phyloP scores from a whole-genome alignment of 2,113 vertebrate species.

The Mixornis gularis region DNA sequence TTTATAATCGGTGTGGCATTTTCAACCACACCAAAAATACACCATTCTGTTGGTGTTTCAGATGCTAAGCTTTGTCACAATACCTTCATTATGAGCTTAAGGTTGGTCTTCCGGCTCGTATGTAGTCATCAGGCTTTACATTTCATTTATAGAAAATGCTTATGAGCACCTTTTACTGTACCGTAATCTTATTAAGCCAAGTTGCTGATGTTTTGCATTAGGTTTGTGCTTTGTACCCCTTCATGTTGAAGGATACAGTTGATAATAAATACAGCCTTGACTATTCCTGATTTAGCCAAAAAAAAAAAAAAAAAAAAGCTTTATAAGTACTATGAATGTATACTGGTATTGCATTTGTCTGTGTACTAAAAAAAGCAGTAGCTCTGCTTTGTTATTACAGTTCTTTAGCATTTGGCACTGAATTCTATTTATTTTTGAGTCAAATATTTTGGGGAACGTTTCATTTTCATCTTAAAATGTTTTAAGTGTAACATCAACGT shows the following conservation, averaged over 20 bases:
- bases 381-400: not conserved
- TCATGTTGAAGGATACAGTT: not conserved
- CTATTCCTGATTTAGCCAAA: not conserved
- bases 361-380: not conserved
- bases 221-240: not conserved
- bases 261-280: not conserved
- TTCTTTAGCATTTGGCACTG: not conserved
- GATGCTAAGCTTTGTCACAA: constrained; percentile 2
- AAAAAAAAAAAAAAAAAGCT: not conserved
- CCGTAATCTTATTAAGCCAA: constrained; percentile 66
- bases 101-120: constrained; percentile 39
- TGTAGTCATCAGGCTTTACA: constrained; percentile 72
- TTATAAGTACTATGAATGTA: not conserved
- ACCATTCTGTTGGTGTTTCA: not conserved
- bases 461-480: not conserved
- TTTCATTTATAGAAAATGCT: constrained; percentile 75
- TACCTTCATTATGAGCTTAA: constrained; percentile 51
- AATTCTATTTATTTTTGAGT: not conserved
- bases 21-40: not conserved
- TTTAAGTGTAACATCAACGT: not conserved
- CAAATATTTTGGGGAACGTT: not conserved
- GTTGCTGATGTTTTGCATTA: not conserved
- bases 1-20: not conserved
- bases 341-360: not conserved
- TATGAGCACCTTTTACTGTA: constrained; percentile 64